Conservation (phyloP, 2,888 invertebrate genomes). For the Julus scandinavius region DNA sequence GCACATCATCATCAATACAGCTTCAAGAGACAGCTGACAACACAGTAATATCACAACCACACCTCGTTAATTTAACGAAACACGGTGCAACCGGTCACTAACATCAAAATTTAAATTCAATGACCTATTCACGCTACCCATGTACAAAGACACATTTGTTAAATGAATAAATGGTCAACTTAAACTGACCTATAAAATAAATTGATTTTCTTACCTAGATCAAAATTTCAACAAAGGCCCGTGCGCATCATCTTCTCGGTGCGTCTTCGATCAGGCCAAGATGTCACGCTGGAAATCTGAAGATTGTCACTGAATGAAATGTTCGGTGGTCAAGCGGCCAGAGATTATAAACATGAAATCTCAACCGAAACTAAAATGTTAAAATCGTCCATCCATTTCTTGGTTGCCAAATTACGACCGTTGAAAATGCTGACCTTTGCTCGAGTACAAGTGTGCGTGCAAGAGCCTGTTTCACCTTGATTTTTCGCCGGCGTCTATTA, state of each 20-base stretch:
- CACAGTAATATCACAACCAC: too few relatives aligned
- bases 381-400: neutral
- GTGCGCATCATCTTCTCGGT: neutral
- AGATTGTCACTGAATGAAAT: neutral
- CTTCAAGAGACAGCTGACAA: too few relatives aligned
- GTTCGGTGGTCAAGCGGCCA: neutral
- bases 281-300: neutral
- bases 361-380: neutral
- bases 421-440: conserved; percentile 14
- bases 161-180: neutral
- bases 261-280: conserved; percentile 17
- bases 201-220: neutral
- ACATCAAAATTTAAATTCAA: too few relatives aligned
- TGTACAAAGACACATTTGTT: too few relatives aligned
- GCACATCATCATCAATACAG: too few relatives aligned
- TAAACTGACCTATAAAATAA: neutral
- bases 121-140: too few relatives aligned
- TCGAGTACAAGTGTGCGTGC: neutral
- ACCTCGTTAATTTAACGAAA: too few relatives aligned
- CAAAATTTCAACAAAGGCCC: neutral
- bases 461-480: conserved; percentile 12
- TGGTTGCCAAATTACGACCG: neutral
- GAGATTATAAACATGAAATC: too few relatives aligned
- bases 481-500: neutral
- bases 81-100: too few relatives aligned